Evolutionary conservation across 2,797 vertebrate species (phyloP), one percentile per base, ranked within the genome.

Genomic region (Loris lydekkerianus): DNA sequence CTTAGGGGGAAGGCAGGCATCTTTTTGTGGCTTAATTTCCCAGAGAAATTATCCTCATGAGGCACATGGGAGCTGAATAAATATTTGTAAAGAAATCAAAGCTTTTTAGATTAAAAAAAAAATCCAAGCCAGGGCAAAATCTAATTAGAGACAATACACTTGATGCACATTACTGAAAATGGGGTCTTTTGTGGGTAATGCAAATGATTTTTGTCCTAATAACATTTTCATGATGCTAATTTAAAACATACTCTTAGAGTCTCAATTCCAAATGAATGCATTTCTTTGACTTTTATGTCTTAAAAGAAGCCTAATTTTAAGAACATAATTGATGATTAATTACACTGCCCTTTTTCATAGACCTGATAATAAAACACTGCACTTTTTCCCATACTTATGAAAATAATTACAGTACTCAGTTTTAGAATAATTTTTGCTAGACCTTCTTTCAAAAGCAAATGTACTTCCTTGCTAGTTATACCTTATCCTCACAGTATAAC

Each of bases 41-140:
- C 70, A 86, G 89, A 93, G 76, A 89, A 93, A 78, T 95, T 88
- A 93, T 40, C 37, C 88, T 94, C 88, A 9, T 5, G 92, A 89
- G 81, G 58, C 84, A 85, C 20, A 20, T 58, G 34, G 65, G 43
- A 90, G 27, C 63, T 61, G 25, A 73, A 70, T 82, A 95, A 96
- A 97, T 96, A 73, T 93, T 88, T 95, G 82, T 84, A 95, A 93
- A 92, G 58, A 97, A 87, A 94, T 86, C 56, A 92, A 96, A 96
- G 43, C 67, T 92, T 95, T 97, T 95, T 61, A 70, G 69, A 83
- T 83, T 27, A n/a, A 13, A 25, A 76, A 76, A 89, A 72, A 61
- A 91, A 69, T 61, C 46, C 67, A 94, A 84, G 31, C 23, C 56
- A 87, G 69, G 60, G 27, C 72, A 61, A 89, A 94, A 67, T 92